phyloP scores from a whole-genome alignment of 2,797 vertebrate species.

The Falco peregrinus region DNA sequence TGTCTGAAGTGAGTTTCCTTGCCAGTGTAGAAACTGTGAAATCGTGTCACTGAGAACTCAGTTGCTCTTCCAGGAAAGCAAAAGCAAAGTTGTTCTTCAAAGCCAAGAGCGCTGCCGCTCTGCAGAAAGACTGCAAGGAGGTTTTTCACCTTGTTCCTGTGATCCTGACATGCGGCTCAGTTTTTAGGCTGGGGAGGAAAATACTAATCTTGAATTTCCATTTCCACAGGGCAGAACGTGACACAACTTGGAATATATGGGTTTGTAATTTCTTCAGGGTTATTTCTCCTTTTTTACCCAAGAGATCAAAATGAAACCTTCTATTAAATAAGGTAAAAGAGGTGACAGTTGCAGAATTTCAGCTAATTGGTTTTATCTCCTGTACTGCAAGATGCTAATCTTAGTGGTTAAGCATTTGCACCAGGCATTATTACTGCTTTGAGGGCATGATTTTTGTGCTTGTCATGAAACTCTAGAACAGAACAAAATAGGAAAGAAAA shows the following conservation, averaged over 20 bases:
- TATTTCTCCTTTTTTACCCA: neutral
- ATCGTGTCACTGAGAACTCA: neutral
- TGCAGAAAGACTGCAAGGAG: neutral
- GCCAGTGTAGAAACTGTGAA: neutral
- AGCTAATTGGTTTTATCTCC: neutral
- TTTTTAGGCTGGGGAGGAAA: neutral
- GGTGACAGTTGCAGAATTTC: neutral
- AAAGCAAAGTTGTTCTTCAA: neutral
- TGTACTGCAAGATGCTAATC: neutral
- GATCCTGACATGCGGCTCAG: neutral
- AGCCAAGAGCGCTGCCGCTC: neutral
- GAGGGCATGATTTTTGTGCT: slow-evolving; percentile 2
- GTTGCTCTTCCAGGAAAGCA: neutral
- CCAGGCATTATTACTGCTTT: neutral
- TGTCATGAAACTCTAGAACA: neutral
- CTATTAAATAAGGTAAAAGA: neutral
- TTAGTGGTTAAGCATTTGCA: neutral
- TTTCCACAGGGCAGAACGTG: neutral
- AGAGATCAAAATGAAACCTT: neutral
- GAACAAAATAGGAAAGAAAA: neutral
- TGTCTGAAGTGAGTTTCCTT: neutral
- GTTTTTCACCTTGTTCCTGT: neutral
- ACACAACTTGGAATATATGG: neutral
- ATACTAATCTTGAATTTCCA: neutral
- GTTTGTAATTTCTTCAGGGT: neutral